Percentiles rank a stretch among this genome's conserved stretches.
Evolutionary conservation across 2,888 invertebrate species (phyloP).

Genomic region (Imbricaverruca yamaguchii): DNA sequence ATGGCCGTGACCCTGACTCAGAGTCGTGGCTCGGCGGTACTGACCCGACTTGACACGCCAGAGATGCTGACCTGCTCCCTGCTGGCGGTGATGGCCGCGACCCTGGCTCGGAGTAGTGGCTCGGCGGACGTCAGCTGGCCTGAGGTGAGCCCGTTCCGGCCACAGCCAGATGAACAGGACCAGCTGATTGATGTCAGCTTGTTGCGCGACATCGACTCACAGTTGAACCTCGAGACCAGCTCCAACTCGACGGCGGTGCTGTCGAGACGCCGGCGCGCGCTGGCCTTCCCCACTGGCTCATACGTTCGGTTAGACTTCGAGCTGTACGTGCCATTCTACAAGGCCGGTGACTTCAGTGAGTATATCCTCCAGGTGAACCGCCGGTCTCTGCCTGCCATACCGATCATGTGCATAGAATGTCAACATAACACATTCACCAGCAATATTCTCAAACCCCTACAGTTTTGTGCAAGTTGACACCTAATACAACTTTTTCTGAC

Average conservation of each 20-base stretch:
- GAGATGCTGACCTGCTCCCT: background rate
- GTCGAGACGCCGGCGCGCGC: background rate
- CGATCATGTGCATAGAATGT: too few species aligned
- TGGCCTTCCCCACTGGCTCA: conserved; percentile 8
- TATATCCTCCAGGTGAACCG: too few species aligned
- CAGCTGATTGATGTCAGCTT: background rate
- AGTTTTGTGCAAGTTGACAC: too few species aligned
- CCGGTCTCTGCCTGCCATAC: too few species aligned
- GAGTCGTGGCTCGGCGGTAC: too few species aligned
- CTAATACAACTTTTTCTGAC: too few species aligned
- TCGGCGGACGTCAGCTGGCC: background rate
- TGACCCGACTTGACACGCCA: background rate
- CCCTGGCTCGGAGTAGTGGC: background rate
- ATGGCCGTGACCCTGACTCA: too few species aligned
- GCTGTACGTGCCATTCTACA: conserved; percentile 13
- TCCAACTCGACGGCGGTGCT: conserved; percentile 11
- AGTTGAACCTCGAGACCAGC: background rate
- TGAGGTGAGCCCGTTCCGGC: background rate
- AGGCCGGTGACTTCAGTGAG: background rate
- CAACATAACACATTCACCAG: too few species aligned
- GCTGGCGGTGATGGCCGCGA: background rate
- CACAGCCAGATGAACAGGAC: background rate
- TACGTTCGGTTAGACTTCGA: background rate
- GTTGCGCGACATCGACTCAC: background rate
- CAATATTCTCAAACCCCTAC: too few species aligned